Conservation (phyloP, 1,140 invertebrate genomes). For the Philotrypesis tridentata region DNA sequence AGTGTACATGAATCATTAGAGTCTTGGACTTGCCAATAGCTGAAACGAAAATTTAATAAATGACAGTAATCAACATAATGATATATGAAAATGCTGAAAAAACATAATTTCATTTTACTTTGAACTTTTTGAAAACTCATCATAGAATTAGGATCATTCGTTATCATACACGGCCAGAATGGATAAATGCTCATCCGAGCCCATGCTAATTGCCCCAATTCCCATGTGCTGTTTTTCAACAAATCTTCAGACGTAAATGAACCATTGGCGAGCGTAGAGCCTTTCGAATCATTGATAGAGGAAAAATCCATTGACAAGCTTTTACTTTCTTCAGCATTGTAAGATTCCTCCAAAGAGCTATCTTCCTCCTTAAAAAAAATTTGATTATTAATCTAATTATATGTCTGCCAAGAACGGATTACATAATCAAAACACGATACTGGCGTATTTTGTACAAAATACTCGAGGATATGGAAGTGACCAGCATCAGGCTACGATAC, state of each 20-base stretch:
- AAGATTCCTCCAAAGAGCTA: background rate
- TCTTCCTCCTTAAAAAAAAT: constrained; percentile 28
- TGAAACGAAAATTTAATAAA: constrained; percentile 54
- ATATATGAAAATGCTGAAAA: background rate
- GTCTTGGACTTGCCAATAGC: constrained; percentile 61
- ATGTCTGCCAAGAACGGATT: background rate
- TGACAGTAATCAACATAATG: background rate
- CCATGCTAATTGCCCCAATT: constrained; percentile 81
- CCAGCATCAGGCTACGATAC: background rate
- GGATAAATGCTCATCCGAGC: constrained; percentile 81
- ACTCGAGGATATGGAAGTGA: background rate
- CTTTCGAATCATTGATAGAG: background rate
- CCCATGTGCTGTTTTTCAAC: constrained; percentile 39
- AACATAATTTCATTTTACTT: constrained; percentile 65
- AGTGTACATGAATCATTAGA: constrained; percentile 82
- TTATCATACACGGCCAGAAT: constrained; percentile 85
- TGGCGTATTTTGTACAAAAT: background rate
- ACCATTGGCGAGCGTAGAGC: background rate
- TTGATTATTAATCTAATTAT: background rate
- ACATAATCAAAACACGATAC: background rate
- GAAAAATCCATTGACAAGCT: background rate
- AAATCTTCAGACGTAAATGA: constrained; percentile 26
- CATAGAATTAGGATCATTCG: constrained; percentile 77
- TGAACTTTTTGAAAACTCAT: constrained; percentile 71
- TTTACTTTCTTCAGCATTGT: constrained; percentile 9